phyloP scores from a whole-genome alignment of 2,888 invertebrate species.

The Diaphora mendica region DNA sequence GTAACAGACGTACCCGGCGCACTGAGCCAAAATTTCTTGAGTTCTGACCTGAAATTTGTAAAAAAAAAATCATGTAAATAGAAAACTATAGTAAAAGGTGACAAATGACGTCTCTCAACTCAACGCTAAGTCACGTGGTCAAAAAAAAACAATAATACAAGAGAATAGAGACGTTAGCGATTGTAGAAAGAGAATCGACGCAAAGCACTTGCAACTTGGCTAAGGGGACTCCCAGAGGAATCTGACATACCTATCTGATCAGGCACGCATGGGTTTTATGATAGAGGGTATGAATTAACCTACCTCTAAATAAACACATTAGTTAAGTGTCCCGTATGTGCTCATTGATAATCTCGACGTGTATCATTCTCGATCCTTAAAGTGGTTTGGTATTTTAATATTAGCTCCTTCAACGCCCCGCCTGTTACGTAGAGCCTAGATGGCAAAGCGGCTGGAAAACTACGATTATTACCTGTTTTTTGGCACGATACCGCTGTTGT shows the following conservation, averaged over 20 bases:
- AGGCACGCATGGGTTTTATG: background rate
- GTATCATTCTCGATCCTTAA: conserved; percentile 26
- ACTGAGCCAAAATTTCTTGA: background rate
- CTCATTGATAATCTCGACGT: conserved; percentile 33
- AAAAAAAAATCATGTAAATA: background rate
- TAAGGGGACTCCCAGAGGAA: background rate
- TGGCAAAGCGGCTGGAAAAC: conserved; percentile 74
- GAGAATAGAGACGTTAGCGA: too few species aligned
- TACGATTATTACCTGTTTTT: conserved; percentile 65
- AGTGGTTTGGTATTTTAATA: conserved; percentile 40
- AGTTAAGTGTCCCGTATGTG: conserved; percentile 22
- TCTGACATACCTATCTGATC: background rate
- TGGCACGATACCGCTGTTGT: conserved; percentile 63
- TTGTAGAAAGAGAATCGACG: too few species aligned
- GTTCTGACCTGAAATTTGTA: background rate
- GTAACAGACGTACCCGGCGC: background rate
- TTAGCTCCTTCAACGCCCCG: conserved; percentile 60
- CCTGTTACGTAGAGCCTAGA: conserved; percentile 73
- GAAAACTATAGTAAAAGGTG: background rate
- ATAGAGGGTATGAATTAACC: background rate
- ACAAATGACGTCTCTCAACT: too few species aligned
- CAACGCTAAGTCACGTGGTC: too few species aligned
- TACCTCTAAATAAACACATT: background rate
- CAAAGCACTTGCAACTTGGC: too few species aligned
- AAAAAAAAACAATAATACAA: too few species aligned